These are phyloP conservation scores for Rhyacophila evoluta DNA, from an alignment of 2,888 invertebrate genomes.

Conservation along the genomic window DNA sequence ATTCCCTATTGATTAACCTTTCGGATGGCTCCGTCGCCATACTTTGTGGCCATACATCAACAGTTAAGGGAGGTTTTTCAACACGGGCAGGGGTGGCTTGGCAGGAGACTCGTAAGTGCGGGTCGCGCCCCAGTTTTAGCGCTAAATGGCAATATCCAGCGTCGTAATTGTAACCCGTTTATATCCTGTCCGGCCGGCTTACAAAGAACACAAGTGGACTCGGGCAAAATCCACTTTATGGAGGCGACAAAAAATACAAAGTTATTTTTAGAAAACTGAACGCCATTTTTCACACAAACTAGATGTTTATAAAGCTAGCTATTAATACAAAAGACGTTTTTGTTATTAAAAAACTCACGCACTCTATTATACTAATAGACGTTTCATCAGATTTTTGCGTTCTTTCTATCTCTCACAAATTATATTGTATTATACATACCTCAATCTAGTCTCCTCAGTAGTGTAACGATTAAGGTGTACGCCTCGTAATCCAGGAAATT, in stretches of 20 bases:
- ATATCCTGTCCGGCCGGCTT: conserved; percentile 33
- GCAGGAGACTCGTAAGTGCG: conserved; percentile 41
- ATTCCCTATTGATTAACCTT: conserved; percentile 15
- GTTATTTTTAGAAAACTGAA: conserved; percentile 15
- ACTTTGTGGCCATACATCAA: conserved; percentile 23
- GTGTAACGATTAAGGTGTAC: too few species aligned
- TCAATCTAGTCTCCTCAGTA: too few species aligned
- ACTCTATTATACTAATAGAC: too few species aligned
- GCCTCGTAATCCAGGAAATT: too few species aligned
- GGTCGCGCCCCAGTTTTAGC: conserved; percentile 52
- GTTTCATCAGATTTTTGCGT: too few species aligned
- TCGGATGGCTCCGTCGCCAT: background rate
- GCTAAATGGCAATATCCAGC: conserved; percentile 51
- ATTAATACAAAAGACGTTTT: background rate
- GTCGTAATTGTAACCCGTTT: conserved; percentile 52
- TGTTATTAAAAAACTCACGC: too few species aligned
- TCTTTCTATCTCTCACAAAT: too few species aligned
- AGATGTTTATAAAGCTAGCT: background rate
- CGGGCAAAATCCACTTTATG: conserved; percentile 8
- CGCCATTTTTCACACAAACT: conserved; percentile 4
- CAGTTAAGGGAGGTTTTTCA: background rate
- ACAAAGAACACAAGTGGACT: conserved; percentile 20
- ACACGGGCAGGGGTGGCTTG: background rate
- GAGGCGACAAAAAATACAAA: conserved; percentile 10
- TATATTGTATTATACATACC: too few species aligned